These are phyloP conservation scores for Eupithecia exiguata DNA, from an alignment of 2,888 invertebrate genomes.

Conservation along the genomic window DNA sequence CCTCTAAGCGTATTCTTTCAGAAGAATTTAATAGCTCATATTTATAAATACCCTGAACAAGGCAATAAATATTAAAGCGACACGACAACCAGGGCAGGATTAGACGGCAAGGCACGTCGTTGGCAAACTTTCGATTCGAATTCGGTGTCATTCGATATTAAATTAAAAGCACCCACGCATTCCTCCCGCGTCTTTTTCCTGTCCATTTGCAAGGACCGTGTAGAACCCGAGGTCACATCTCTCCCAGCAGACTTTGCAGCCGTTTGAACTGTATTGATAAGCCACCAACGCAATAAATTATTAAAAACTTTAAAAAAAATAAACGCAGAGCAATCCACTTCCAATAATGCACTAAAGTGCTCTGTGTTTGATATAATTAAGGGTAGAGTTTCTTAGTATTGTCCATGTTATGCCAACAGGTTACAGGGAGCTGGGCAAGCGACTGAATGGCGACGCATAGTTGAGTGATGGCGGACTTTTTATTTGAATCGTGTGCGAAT, in stretches of 20 bases:
- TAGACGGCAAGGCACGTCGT: conserved; percentile 76
- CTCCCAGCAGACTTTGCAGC: conserved; percentile 62
- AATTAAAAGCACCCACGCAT: conserved; percentile 84
- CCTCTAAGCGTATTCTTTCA: conserved; percentile 46
- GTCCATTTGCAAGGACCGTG: conserved; percentile 83
- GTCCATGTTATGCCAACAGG: conserved; percentile 62
- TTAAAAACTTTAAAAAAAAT: background rate
- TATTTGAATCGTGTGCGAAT: conserved; percentile 84
- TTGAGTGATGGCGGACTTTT: conserved; percentile 83
- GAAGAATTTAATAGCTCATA: conserved; percentile 59
- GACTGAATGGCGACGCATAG: conserved; percentile 82
- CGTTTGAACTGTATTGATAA: conserved; percentile 60
- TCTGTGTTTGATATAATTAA: background rate
- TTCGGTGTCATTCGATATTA: conserved; percentile 83
- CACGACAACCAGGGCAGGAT: conserved; percentile 63
- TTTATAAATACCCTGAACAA: conserved; percentile 54
- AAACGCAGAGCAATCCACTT: background rate
- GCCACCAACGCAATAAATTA: conserved; percentile 31
- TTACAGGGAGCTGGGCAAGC: conserved; percentile 69
- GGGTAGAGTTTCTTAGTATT: background rate
- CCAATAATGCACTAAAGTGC: background rate
- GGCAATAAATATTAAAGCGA: conserved; percentile 67
- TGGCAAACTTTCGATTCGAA: conserved; percentile 81
- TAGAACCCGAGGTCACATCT: conserved; percentile 79
- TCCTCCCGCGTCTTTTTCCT: conserved; percentile 83